These are phyloP conservation scores for Drosophila anomelani DNA, from an alignment of 2,888 invertebrate genomes.

Conservation along the genomic window DNA sequence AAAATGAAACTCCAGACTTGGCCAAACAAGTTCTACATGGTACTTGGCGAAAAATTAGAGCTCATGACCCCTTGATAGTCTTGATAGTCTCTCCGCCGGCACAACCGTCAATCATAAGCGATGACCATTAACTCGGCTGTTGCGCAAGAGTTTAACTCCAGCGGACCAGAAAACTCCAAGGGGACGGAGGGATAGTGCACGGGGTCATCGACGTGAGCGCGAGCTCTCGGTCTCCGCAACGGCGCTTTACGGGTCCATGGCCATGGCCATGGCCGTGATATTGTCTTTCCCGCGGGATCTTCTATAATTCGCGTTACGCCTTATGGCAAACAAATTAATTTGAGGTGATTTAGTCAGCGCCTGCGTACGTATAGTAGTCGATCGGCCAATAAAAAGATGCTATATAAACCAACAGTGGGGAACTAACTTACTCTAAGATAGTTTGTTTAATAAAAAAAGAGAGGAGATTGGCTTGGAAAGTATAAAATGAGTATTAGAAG, in stretches of 20 bases:
- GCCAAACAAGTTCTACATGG: constrained; percentile 40
- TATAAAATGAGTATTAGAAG: not conserved
- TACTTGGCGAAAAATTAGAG: constrained; percentile 58
- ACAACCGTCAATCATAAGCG: constrained; percentile 63
- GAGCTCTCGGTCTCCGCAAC: constrained; percentile 35
- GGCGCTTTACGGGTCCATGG: constrained; percentile 12
- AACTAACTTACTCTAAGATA: constrained; percentile 1
- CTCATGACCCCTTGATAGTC: constrained; percentile 70
- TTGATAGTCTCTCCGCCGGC: constrained; percentile 25
- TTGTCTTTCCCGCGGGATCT: constrained; percentile 37
- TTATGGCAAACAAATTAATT: constrained; percentile 56
- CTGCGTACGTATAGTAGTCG: constrained; percentile 21
- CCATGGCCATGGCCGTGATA: constrained; percentile 24
- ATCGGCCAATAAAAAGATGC: constrained; percentile 17
- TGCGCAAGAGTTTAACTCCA: constrained; percentile 52
- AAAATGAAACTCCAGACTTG: not conserved
- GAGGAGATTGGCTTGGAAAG: constrained; percentile 1
- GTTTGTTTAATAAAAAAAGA: constrained; percentile 1
- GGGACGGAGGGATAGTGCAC: constrained; percentile 44
- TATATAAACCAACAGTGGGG: constrained; percentile 7
- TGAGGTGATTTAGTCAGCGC: constrained; percentile 37
- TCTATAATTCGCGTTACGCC: constrained; percentile 50
- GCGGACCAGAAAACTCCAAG: constrained; percentile 62
- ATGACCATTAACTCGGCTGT: constrained; percentile 66
- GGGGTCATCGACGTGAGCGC: constrained; percentile 68